Conservation (phyloP, 2,888 invertebrate species). For the Cetonia aurata region DNA sequence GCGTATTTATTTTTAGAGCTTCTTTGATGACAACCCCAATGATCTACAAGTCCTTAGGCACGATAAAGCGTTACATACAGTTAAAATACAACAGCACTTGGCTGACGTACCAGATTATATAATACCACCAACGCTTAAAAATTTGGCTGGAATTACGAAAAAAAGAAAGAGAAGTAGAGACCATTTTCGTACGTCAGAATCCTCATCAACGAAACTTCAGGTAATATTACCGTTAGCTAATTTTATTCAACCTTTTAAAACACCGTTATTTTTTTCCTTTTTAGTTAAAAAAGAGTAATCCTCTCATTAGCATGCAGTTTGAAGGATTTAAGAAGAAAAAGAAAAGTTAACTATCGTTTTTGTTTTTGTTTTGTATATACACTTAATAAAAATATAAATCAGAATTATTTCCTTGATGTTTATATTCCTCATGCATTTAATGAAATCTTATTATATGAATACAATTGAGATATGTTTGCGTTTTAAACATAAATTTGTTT, state of each 20-base stretch:
- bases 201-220: conserved; percentile 55
- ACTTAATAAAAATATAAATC: conserved; percentile 1
- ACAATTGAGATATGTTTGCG: too few species aligned
- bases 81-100: conserved; percentile 86
- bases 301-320: conserved; percentile 76
- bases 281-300: conserved; percentile 77
- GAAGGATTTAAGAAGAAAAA: conserved; percentile 70
- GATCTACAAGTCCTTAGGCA: conserved; percentile 88
- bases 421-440: not conserved
- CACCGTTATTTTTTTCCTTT: conserved; percentile 55
- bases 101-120: conserved; percentile 95
- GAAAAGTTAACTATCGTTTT: conserved; percentile 52
- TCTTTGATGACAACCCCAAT: conserved; percentile 92
- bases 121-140: conserved; percentile 82
- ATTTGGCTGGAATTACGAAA: conserved; percentile 69
- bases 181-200: conserved; percentile 54
- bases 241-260: not conserved
- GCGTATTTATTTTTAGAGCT: conserved; percentile 71
- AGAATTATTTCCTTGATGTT: too few species aligned
- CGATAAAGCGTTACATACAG: conserved; percentile 88
- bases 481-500: too few species aligned
- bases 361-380: conserved; percentile 13
- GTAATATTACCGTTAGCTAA: conserved; percentile 47
- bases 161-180: conserved; percentile 57
- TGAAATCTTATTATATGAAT: too few species aligned